Evolutionary conservation across 2,113 vertebrate genomes (phyloP), one percentile per base, ranked within the genome.

Genomic region (Xenopus laevis): DNA sequence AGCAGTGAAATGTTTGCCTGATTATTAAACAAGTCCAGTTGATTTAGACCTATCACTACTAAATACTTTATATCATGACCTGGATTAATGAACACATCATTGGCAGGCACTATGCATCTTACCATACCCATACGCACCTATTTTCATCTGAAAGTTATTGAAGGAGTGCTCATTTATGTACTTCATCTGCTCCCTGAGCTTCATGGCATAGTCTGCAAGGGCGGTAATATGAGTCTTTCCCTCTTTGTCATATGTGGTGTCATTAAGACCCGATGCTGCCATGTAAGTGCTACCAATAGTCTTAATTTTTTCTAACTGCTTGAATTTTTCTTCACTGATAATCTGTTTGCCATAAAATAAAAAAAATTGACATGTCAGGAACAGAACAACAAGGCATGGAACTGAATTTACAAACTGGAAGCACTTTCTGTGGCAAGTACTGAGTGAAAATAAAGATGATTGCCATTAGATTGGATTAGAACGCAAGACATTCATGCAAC

Each of bases 111-210:
- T 4, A 40, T 40, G 33, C 33, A 40, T 6, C 33, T 40, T 40
- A 40, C 33, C 33, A 9, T 40, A 40, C 15, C 23, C 23, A 17
- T 59, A 15, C 86, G 89, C 62, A 95, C 95, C 95, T 12, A 96
- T 96, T 86, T 97, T 96, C 95, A 97, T 96, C 88, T 95, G 95
- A 89, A 97, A 95, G 79, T 96, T 96, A 87, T 97, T 96, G 90
- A 96, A 97, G 82, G 95, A 97, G 82, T 96, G 95, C 85, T 96
- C 95, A 0, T 97, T 96, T 83, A 96, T 96, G 83, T 96, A 93
- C 74, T 94, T 95, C 95, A 97, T 96, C 86, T 96, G 95, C 78
- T 96, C 95, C 84, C 95, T 92, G 69, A 96, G 93, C 59, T 93
- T 86, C 93, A 95, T 97, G 83, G 95, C 92, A 1, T 95, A 97